phyloP scores from a whole-genome alignment of 1,140 invertebrate genomes.

The Orussus abietinus region DNA sequence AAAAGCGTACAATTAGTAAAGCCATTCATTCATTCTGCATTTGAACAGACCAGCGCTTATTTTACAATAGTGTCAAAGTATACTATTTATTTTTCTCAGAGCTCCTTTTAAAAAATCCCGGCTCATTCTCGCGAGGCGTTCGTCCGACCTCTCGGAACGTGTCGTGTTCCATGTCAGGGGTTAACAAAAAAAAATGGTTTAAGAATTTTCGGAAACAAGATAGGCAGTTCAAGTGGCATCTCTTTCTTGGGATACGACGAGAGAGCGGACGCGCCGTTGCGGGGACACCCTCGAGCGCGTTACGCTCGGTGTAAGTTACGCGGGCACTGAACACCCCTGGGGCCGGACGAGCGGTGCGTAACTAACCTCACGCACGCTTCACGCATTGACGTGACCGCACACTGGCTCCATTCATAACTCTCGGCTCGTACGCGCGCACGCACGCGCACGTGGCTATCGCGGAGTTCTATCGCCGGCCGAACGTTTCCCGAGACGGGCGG shows the following conservation, averaged over 20 bases:
- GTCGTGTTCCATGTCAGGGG: neutral
- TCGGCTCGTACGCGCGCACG: conserved; percentile 19
- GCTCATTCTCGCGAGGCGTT: no score
- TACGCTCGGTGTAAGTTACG: conserved; percentile 30
- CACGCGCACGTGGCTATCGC: conserved; percentile 17
- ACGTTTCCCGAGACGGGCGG: no score
- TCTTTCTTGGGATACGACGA: neutral
- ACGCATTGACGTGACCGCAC: conserved; percentile 42
- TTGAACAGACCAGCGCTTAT: no score
- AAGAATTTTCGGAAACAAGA: no score
- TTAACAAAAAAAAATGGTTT: conserved; percentile 2
- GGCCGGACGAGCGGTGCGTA: conserved; percentile 45
- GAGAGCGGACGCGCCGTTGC: conserved; percentile 17
- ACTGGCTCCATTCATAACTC: conserved; percentile 48
- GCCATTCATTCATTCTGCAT: no score
- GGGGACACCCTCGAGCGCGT: conserved; percentile 20
- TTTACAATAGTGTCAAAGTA: no score
- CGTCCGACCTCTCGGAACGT: neutral
- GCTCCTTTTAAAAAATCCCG: no score
- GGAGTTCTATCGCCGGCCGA: conserved; percentile 1
- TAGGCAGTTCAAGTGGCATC: no score
- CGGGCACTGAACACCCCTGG: conserved; percentile 38
- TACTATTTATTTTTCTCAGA: no score
- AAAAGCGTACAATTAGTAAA: no score
- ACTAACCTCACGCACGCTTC: conserved; percentile 50